Percentiles rank a stretch among this genome's conserved stretches.
phyloP scores from a whole-genome alignment of 37 sponge, comb jelly and placozoan genomes.

The Geodia barretti region DNA sequence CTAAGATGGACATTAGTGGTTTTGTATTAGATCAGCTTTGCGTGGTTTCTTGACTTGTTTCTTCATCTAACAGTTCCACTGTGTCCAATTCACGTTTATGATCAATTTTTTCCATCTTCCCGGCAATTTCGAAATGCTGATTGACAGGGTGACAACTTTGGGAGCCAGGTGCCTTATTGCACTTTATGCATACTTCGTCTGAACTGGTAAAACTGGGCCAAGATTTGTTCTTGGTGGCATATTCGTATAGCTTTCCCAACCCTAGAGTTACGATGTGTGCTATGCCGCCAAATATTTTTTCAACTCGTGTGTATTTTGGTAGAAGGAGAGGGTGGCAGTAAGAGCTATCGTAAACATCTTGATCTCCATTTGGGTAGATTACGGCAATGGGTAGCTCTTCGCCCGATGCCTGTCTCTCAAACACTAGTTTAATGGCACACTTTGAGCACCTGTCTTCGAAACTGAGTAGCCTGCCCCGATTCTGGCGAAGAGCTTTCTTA shows the following conservation, averaged over 20 bases:
- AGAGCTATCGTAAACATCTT: conserved; percentile 11
- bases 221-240: neutral
- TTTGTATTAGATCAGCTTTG: no score
- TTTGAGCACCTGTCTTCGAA: neutral
- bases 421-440: neutral
- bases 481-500: neutral
- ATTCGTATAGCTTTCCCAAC: neutral
- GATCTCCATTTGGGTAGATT: neutral
- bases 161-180: conserved; percentile 14
- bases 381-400: neutral
- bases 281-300: conserved; percentile 17
- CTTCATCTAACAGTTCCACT: neutral
- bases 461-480: neutral
- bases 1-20: no score
- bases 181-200: conserved; percentile 26
- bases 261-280: conserved; percentile 22
- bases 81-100: neutral
- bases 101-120: neutral
- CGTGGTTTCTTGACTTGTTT: neutral
- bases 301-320: conserved; percentile 16
- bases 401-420: neutral
- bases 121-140: neutral
- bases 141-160: conserved; percentile 5
- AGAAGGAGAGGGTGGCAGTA: conserved; percentile 40
- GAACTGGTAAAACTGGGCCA: conserved; percentile 24